These are phyloP conservation scores for Buphagus erythrorhynchus DNA, from an alignment of 2,797 vertebrate genomes.

Conservation along the genomic window DNA sequence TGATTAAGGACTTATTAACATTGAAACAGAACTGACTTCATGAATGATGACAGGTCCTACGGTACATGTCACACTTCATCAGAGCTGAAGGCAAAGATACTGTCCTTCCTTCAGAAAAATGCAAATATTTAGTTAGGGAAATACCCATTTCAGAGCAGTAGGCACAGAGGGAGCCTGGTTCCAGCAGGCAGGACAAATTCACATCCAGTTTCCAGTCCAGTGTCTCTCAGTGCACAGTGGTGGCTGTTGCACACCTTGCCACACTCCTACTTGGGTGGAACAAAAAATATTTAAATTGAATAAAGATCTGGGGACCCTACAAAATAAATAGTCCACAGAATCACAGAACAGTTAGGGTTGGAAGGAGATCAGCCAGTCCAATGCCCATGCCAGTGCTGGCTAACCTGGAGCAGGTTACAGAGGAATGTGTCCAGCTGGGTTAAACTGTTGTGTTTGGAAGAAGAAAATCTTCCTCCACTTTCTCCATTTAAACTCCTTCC, in stretches of 20 bases:
- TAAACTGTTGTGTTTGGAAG: neutral
- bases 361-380: neutral
- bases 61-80: conserved; percentile 57
- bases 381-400: neutral
- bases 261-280: neutral
- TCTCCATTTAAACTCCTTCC: neutral
- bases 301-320: neutral
- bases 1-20: conserved; percentile 74
- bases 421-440: neutral
- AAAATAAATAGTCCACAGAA: neutral
- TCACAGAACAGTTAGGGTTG: neutral
- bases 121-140: neutral
- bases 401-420: neutral
- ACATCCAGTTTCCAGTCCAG: neutral
- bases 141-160: neutral
- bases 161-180: neutral
- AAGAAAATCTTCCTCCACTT: neutral
- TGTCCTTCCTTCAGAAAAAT: conserved; percentile 11
- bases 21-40: conserved; percentile 63
- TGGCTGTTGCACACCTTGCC: neutral
- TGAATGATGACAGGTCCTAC: conserved; percentile 58
- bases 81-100: conserved; percentile 36
- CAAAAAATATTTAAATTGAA: neutral
- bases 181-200: neutral
- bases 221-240: neutral